Base-by-base conservation (phyloP, 2,797 vertebrate genomes). In the Anolis apletophallus region DNA sequence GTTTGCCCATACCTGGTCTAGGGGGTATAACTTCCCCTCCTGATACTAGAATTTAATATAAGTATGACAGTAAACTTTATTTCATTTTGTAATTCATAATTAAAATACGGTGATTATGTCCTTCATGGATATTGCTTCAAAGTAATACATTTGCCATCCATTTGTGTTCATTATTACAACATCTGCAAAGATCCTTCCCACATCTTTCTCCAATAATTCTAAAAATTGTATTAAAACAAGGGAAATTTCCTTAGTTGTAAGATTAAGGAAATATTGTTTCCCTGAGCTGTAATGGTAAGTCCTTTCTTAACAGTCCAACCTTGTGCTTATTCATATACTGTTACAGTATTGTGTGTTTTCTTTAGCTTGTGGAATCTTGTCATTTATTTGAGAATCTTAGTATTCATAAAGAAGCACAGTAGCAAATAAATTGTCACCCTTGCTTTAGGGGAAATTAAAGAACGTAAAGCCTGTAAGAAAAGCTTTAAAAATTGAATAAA, bases 341-440 rank as follows among this genome's bases (percentile, higher is more conserved):
- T 52, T 84, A 76, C 5, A 83, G 7, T 59, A 21, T 71, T 36
- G 64, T 72, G 16, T 46, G 32, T 76, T 32, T 61, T 74, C 69
- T 32, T 64, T 50, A 52, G 13, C 40, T 29, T 64, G 40, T 74
- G 72, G 72, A 64, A 75, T 61, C 59, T 76, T 84, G 34, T 73
- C 13, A 67, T 21, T 74, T 83, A 50, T 83, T 83, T 83, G 36
- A 61, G 55, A 83, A 50, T 26, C 69, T 46, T n/a, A 26, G 13
- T 73, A 6, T 82, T 82, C 52, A 57, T 74, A 50, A 74, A 74
- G 55, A 40, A 74, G 72, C 26, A 21, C 67, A 81, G 19, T 74
- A 59, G 55, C 57, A 81, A 69, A 68, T 17, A 81, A 67, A 81
- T 81, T 52, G 13, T 64, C 78, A 67, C 52, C 40, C 82, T 83